Base-by-base conservation (phyloP, 1,140 invertebrate species). In the Littorina saxatilis region DNA sequence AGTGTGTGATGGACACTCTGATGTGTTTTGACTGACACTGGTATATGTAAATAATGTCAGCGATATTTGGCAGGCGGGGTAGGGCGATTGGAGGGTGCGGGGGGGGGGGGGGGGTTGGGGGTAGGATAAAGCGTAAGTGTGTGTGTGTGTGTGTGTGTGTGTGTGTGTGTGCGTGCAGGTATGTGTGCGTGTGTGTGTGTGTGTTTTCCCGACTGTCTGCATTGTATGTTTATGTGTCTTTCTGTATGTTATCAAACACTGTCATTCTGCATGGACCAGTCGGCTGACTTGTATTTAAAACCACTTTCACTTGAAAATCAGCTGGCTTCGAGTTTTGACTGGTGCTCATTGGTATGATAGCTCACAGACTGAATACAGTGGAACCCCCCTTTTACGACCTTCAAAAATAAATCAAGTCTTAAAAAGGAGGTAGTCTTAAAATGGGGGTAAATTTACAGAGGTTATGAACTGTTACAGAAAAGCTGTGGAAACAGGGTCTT, bases 101-200 rank as follows among this genome's bases (percentile, higher is more conserved):
- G 43, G 43, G 43, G 43, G 17, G 43, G 43, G 43, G 43, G 43
- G 17, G 43, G 43, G 17, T 5, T 17, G 5, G 43, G 7, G 17
- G 43, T 5, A 47, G 43, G 43, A 47, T 47, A 47, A 9, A 47
- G 43, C 7, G 43, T 47, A 17, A 9, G 43, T 47, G 43, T 47
- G 27, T 66, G n/a, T 66, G n/a, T 32, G n/a, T 32, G 29, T 63
- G 61, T 32, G 61, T 63, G 61, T 63, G 61, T 63, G n/a, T 63
- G 61, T 63, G 61, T 32, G 61, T 63, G 61, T 32, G 61, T 63
- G 61, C 29, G 29, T 63, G 61, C 32, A 29, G 29, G 61, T 15
- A 29, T 63, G 61, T 0, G 61, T 35, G 61, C 27, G 61, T 35
- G 61, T 4, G 61, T 35, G 61, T 35, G 61, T 63, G 61, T 7